Evolutionary conservation across 23 tunicate genomes (phyloP).

Genomic region (Trididemnum clinides): DNA sequence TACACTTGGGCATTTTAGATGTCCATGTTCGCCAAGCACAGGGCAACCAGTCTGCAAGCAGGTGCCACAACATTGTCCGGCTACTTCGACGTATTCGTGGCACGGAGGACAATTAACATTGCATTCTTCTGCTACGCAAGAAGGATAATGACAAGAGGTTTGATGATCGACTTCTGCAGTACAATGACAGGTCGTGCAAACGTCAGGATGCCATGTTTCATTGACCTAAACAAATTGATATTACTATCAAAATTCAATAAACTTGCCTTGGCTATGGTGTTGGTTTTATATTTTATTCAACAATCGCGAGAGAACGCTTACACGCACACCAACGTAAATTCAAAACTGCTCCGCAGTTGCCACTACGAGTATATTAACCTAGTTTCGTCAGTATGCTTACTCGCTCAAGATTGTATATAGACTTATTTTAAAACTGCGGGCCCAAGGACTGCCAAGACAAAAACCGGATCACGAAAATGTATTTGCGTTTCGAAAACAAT

Average conservation of each 20-base stretch:
- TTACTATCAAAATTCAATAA: not conserved
- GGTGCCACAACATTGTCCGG: conserved; percentile 84
- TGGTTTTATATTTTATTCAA: no score
- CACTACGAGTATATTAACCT: no score
- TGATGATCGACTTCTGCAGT: not conserved
- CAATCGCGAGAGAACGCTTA: no score
- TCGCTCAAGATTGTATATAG: no score
- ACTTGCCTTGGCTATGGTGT: not conserved
- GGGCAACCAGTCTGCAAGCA: conserved; percentile 74
- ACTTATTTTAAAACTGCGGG: no score
- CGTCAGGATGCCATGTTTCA: conserved; percentile 60
- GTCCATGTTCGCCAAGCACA: conserved; percentile 13
- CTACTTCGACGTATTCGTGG: conserved; percentile 44
- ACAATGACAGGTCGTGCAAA: conserved; percentile 55
- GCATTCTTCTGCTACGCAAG: conserved; percentile 40
- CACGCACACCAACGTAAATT: no score
- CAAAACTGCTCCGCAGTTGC: no score
- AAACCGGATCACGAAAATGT: no score
- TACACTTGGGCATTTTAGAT: conserved; percentile 42
- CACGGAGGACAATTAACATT: conserved; percentile 79
- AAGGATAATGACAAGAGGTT: conserved; percentile 23
- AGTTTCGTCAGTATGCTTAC: no score
- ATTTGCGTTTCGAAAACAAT: no score
- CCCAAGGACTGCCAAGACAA: no score
- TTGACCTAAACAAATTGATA: conserved; percentile 47